Base-by-base conservation (phyloP, 2,113 vertebrate species). In the Mugil cephalus region DNA sequence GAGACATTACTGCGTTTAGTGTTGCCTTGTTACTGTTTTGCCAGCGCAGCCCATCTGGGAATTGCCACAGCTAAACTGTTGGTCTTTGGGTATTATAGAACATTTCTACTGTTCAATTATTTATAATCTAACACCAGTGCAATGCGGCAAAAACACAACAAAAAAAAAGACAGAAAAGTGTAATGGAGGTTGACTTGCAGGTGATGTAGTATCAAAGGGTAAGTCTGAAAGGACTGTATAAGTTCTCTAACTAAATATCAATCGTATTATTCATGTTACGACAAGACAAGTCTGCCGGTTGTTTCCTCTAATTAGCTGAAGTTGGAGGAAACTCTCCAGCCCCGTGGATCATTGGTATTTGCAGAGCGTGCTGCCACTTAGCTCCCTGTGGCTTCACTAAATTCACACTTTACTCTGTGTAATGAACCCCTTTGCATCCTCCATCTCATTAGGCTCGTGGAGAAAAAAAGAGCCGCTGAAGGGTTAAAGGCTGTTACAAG, bases 301-400 rank as follows among this genome's bases (percentile, higher is more conserved):
- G 59, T 85, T 83, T 21, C 4, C 38, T 62, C 42, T 80, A 85
- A 89, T 85, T 80, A 84, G 69, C 53, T 64, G 60, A 73, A 72
- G 62, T 68, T 71, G 40, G 64, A 55, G 67, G 58, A 83, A 65
- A 69, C 38, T 52, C 60, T 54, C 43, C 52, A 63, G 53, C 69
- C n/a, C 42, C 1, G 24, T 30, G 48, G 59, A 85, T 88, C 84
- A 86, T 84, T 87, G 79, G 77, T 61, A 73, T 88, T 80, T 86
- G 80, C 79, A 71, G 52, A 73, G 62, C 55, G 73, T 54, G 10
- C 52, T 43, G 47, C 66, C 72, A 62, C 80, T 82, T 69, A 74
- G 74, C 82, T 83, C 69, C 86, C 84, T 69, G 82, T 72, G 82
- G 88, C 82, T 90, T 80, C 59, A 71, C 84, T 74, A 84, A 89